Evolutionary conservation across 2,888 invertebrate species (phyloP).

Genomic region (Calameuta idolon): DNA sequence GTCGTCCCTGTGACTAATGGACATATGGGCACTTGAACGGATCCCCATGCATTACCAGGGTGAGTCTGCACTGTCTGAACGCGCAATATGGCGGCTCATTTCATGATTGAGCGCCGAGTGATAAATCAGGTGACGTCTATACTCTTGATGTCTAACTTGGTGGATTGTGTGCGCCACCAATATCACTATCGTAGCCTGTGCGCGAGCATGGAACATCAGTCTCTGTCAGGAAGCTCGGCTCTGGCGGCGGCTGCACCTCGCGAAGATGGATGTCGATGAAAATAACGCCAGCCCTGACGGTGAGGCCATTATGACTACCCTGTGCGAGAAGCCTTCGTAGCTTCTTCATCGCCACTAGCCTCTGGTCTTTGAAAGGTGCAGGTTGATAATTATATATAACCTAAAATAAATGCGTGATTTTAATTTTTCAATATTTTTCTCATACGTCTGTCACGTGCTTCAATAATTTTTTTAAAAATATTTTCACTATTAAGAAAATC

Average conservation of each 20-base stretch:
- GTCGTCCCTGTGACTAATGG: neutral
- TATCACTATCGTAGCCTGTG: conserved; percentile 23
- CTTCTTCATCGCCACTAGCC: neutral
- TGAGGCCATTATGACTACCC: conserved; percentile 32
- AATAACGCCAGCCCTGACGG: conserved; percentile 34
- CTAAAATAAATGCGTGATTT: neutral
- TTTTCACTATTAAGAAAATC: neutral
- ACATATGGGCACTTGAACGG: neutral
- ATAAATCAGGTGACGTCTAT: conserved; percentile 41
- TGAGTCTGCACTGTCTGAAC: conserved; percentile 14
- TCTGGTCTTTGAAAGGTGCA: neutral
- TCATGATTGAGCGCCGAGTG: conserved; percentile 35
- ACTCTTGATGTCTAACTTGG: conserved; percentile 33
- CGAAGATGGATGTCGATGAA: conserved; percentile 47
- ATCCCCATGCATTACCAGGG: conserved; percentile 5
- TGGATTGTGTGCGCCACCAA: conserved; percentile 27
- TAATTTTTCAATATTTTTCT: neutral
- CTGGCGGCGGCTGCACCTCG: conserved; percentile 39
- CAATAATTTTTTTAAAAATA: too few species aligned
- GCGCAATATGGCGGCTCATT: conserved; percentile 31
- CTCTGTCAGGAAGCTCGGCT: conserved; percentile 42
- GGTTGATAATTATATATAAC: neutral
- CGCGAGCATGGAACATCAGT: conserved; percentile 40
- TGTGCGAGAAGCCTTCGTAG: neutral
- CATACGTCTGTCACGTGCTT: too few species aligned